phyloP scores from a whole-genome alignment of 2,797 vertebrate genomes.

The Sphenodon punctatus region DNA sequence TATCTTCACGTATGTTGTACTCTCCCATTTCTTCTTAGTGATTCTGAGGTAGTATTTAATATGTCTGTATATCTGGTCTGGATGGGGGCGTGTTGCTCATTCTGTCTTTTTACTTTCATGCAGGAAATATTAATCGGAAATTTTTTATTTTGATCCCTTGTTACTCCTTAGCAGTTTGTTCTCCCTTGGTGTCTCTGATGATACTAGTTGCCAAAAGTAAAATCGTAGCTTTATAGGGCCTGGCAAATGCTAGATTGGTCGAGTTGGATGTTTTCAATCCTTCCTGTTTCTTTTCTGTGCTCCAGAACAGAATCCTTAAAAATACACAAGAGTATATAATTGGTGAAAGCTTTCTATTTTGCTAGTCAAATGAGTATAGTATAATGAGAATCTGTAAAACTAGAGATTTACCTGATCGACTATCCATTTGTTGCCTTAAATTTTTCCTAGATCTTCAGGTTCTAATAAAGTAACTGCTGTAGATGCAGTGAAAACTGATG shows the following conservation, averaged over 20 bases:
- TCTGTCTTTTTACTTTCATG: background rate
- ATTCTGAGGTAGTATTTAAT: background rate
- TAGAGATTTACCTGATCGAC: background rate
- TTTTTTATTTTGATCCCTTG: background rate
- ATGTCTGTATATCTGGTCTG: background rate
- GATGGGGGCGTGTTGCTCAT: background rate
- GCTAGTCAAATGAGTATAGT: slow-evolving; percentile 3
- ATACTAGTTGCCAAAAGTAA: background rate
- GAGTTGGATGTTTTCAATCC: background rate
- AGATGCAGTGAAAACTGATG: background rate
- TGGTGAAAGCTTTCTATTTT: background rate
- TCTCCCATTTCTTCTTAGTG: background rate
- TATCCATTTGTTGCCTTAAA: slow-evolving; percentile 8
- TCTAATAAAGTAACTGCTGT: background rate
- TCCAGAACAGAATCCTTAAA: background rate
- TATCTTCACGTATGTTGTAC: background rate
- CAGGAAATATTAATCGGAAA: background rate
- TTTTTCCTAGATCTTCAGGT: slow-evolving; percentile 4
- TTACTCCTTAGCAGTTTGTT: slow-evolving; percentile 9
- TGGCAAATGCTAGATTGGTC: background rate
- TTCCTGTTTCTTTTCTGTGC: background rate
- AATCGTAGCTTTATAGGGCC: background rate
- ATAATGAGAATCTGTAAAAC: background rate
- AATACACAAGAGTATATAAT: background rate
- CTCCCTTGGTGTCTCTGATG: background rate